Base-by-base conservation (phyloP, 2,113 vertebrate genomes). In the Crocuta crocuta region DNA sequence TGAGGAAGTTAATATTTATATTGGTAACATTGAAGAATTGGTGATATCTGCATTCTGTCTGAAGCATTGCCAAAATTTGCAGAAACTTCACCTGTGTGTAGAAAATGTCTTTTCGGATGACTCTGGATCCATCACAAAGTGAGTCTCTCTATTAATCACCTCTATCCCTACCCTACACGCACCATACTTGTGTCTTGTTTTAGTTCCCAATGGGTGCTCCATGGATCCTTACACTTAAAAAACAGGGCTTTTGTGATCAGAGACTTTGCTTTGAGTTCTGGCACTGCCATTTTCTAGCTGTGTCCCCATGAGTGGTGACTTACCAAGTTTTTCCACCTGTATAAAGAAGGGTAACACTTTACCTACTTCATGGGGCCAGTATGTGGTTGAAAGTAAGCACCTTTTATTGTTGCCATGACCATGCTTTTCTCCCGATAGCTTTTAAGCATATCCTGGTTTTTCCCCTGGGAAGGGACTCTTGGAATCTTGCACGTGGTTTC, bases 401-500 rank as follows among this genome's bases (percentile, higher is more conserved):
- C 5, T 68, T 31, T 33, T 28, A 19, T 3, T 7, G 3, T 65
- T 65, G 26, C 23, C 66, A 23, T 12, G 35, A 63, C 15, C 26
- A 2, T n/a, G 4, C 55, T 83, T 1, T 8, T 23, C 3, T 5
- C 17, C 17, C 0, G 4, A 0, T 3, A n/a, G 13, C 11, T 16
- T 39, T 45, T 50, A 33, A 45, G 53, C 19, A 4, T 50, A 12
- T 35, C 15, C 53, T 55, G 53, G 15, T 55, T 13, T 16, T 55
- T 16, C 35, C 24, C 7, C 15, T 17, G 28, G 61, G 70, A 85
- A 55, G 63, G 26, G 65, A 26, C 15, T 23, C 65, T 45, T 17
- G 70, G 28, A 50, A 63, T 12, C n/a, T 12, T 16, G 0, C 10
- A 28, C 33, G 13, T 23, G 0, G 5, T 76, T 76, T 83, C 26